Conservation (phyloP, 2,113 vertebrate species). For the Pituophis catenifer region DNA sequence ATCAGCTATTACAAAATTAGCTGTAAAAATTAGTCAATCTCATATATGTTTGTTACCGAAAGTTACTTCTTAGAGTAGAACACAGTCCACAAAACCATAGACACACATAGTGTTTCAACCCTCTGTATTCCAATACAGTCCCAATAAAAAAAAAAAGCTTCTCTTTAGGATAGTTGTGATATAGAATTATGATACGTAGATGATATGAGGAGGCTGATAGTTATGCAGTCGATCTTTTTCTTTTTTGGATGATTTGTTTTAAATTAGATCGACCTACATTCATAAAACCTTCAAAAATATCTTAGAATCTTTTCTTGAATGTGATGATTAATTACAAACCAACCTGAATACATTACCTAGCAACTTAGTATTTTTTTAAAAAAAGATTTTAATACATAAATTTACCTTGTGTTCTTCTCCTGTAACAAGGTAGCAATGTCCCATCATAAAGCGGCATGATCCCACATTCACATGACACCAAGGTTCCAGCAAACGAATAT, state of each 20-base stretch:
- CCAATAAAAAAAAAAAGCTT: too few relatives aligned
- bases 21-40: not conserved
- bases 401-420: slow-evolving; percentile 93
- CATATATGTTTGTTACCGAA: not conserved
- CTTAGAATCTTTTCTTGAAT: not conserved
- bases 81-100: not conserved
- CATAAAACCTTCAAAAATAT: not conserved
- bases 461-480: slow-evolving; percentile 96
- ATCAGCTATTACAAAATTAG: not conserved
- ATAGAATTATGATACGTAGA: not conserved
- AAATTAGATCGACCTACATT: not conserved
- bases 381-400: not conserved
- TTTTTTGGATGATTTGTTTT: not conserved
- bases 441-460: slow-evolving; percentile 91
- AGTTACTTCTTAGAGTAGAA: not conserved
- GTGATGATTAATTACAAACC: not conserved
- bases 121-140: not conserved
- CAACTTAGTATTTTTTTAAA: not conserved
- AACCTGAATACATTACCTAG: not conserved
- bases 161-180: not conserved
- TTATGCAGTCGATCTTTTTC: not conserved
- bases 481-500: slow-evolving; percentile 83
- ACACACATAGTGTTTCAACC: not conserved
- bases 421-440: slow-evolving; percentile 87
- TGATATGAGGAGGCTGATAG: not conserved